Evolutionary conservation across 2,797 vertebrate species (phyloP).

Genomic region (Centropyge bicolor): DNA sequence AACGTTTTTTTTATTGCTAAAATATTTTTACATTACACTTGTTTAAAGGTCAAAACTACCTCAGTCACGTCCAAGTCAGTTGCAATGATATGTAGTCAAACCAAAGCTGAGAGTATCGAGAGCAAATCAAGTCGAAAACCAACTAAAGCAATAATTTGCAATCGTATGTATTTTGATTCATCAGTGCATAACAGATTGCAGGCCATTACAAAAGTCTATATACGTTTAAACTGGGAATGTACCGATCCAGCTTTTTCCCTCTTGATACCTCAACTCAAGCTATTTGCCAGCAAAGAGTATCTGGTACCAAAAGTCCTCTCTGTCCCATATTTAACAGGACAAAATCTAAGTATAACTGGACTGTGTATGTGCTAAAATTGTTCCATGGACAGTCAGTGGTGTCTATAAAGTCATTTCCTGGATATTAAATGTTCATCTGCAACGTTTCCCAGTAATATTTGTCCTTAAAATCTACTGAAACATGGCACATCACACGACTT

Average conservation of each 20-base stretch:
- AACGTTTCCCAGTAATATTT: too few relatives aligned
- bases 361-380: neutral
- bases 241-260: neutral
- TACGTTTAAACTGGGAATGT: neutral
- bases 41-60: neutral
- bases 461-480: too few relatives aligned
- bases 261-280: neutral
- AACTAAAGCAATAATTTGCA: neutral
- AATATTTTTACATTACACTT: neutral
- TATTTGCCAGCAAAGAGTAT: too few relatives aligned
- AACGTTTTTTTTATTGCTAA: neutral
- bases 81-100: neutral
- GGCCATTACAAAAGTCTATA: neutral
- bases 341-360: too few relatives aligned
- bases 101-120: neutral
- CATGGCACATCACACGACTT: too few relatives aligned
- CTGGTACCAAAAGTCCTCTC: too few relatives aligned
- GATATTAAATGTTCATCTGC: neutral
- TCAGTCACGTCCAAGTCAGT: neutral
- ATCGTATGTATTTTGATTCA: neutral
- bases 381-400: neutral
- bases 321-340: too few relatives aligned
- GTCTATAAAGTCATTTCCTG: neutral
- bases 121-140: neutral
- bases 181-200: neutral